phyloP scores from a whole-genome alignment of 2,797 vertebrate genomes.

The Coluber constrictor region DNA sequence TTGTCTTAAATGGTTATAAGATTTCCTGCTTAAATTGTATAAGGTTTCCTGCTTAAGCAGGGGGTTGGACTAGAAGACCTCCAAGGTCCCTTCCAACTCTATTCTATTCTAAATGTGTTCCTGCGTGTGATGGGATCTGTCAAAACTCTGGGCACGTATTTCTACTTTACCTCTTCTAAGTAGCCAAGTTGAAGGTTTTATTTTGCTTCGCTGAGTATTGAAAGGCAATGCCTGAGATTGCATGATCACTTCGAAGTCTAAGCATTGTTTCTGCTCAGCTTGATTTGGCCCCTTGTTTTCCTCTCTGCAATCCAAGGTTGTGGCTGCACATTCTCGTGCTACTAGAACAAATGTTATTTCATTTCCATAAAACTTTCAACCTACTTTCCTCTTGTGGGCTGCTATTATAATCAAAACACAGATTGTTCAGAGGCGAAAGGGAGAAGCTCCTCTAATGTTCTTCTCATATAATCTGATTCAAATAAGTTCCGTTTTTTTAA shows the following conservation, averaged over 20 bases:
- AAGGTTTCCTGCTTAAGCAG: background rate
- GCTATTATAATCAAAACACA: background rate
- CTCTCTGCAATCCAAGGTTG: background rate
- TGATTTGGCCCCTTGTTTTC: background rate
- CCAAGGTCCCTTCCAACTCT: background rate
- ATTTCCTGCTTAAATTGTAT: background rate
- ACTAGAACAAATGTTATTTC: background rate
- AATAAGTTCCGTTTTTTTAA: background rate
- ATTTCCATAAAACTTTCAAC: background rate
- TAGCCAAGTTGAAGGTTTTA: background rate
- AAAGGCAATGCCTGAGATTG: background rate
- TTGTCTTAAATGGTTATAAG: too few relatives aligned
- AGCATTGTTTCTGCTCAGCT: background rate
- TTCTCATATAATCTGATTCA: background rate
- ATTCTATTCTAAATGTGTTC: background rate
- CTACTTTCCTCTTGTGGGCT: too few relatives aligned
- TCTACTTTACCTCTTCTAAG: background rate
- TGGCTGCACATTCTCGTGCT: background rate
- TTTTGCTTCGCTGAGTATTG: background rate
- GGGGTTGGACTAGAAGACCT: background rate
- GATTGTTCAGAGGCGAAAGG: background rate
- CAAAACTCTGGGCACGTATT: background rate
- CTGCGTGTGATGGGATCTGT: background rate
- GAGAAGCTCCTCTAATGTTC: background rate
- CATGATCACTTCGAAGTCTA: background rate